Base-by-base conservation (phyloP, 2,888 invertebrate species). In the Anagyrus pseudococci region DNA sequence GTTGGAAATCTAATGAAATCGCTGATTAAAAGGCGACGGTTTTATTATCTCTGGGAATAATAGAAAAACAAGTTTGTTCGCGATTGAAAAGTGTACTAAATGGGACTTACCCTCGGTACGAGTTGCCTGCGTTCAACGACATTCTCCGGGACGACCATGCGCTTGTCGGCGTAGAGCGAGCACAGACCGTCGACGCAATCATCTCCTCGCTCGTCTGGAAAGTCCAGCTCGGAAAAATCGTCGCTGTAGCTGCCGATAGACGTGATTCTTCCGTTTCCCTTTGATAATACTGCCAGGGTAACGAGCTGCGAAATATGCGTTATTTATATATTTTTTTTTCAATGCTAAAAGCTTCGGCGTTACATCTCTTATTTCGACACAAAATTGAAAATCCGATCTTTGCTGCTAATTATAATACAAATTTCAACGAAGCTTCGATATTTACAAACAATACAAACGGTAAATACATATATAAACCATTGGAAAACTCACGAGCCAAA, bases 331-430 rank as follows among this genome's bases (percentile, higher is more conserved):
- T n/a, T n/a, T n/a, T n/a, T n/a, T n/a, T n/a, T n/a, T n/a, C 17
- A 37, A 37, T 8, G 33, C 15, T 15, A 37, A 37, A 37, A 10
- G 33, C 33, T 59, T 37, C 40, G 40, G 40, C 29, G 33, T 47
- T 55, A 6, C 49, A 23, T 4, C 37, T 58, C 50, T 26, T 48
- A 52, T 58, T 66, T 72, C 73, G 68, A n/a, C n/a, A n/a, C n/a
- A n/a, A 72, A 72, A 72, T 72, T 57, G 62, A 59, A 58, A 66
- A 69, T n/a, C 67, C 56, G 37, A n/a, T 53, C 10, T 29, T 29
- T 10, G 29, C n/a, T n/a, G n/a, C n/a, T n/a, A n/a, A n/a, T n/a
- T n/a, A n/a, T n/a, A n/a, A n/a, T n/a, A n/a, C n/a, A n/a, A n/a
- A n/a, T n/a, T n/a, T n/a, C n/a, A n/a, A n/a, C n/a, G n/a, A n/a